Conservation (phyloP, 1,140 invertebrate genomes). For the Melipona quadrifasciata region DNA sequence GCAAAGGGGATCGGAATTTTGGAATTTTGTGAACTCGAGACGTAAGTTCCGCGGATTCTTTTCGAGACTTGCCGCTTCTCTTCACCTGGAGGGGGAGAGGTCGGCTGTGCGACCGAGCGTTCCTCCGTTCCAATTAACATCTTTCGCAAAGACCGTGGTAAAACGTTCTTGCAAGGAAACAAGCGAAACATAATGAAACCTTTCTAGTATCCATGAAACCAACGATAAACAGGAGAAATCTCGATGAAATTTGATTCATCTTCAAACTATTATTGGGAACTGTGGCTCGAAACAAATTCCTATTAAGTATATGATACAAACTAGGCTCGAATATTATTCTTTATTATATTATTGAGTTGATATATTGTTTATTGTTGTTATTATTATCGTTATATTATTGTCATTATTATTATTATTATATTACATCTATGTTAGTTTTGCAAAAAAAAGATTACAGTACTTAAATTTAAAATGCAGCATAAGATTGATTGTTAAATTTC, state of each 20-base stretch:
- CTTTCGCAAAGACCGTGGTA: background rate
- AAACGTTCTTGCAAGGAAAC: background rate
- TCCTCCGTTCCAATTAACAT: background rate
- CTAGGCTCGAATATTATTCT: too few species aligned
- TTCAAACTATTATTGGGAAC: background rate
- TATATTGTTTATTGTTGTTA: too few species aligned
- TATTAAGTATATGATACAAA: too few species aligned
- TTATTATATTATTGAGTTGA: too few species aligned
- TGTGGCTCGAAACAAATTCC: background rate
- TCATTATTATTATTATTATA: too few species aligned
- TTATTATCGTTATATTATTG: too few species aligned
- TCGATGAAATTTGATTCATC: background rate
- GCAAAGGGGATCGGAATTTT: background rate
- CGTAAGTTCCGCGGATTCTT: background rate
- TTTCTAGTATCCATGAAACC: background rate
- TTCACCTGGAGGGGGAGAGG: background rate
- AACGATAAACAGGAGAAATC: background rate
- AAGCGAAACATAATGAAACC: background rate
- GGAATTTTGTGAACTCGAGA: constrained; percentile 8
- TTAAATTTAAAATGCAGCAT: too few species aligned
- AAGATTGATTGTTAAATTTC: too few species aligned
- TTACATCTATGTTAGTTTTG: too few species aligned
- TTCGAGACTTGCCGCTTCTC: background rate
- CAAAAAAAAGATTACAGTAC: too few species aligned
- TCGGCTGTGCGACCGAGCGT: background rate